Evolutionary conservation across 1,140 invertebrate genomes (phyloP).

Genomic region (Pygmarrhopalites habei): DNA sequence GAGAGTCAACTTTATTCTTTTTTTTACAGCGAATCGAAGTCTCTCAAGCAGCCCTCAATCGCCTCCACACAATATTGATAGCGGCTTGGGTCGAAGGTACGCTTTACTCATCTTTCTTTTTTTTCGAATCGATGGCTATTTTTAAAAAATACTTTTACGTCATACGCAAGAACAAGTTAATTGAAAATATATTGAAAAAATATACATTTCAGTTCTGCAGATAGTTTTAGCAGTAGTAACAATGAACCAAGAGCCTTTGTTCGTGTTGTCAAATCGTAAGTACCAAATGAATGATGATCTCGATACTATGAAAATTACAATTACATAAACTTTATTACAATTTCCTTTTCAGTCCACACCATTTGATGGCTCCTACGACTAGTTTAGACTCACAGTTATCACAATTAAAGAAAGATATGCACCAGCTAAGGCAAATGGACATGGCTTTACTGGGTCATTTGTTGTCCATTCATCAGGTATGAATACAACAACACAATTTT

Average conservation of each 20-base stretch:
- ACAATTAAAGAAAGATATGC: slow-evolving; percentile 37
- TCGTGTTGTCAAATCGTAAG: slow-evolving; percentile 38
- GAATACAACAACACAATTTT: neutral
- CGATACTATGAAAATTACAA: neutral
- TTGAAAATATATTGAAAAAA: too few relatives aligned
- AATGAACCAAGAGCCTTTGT: slow-evolving; percentile 36
- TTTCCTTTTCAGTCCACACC: neutral
- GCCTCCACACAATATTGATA: slow-evolving; percentile 36
- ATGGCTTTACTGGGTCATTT: slow-evolving; percentile 37
- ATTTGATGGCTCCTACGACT: slow-evolving; percentile 12
- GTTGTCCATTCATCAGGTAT: slow-evolving; percentile 35
- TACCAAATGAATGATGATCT: neutral
- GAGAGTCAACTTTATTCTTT: too few relatives aligned
- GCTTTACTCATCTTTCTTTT: too few relatives aligned
- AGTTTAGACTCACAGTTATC: slow-evolving; percentile 32
- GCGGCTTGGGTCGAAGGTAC: slow-evolving; percentile 33
- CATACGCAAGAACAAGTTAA: too few relatives aligned
- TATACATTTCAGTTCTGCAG: too few relatives aligned
- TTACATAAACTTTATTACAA: neutral
- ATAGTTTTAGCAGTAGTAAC: slow-evolving; percentile 30
- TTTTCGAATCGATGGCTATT: too few relatives aligned
- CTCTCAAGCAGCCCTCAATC: slow-evolving; percentile 38
- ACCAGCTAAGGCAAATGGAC: slow-evolving; percentile 37
- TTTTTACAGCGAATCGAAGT: too few relatives aligned
- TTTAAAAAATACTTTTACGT: too few relatives aligned